Percentiles rank a stretch among this genome's conserved stretches.
phyloP scores from a whole-genome alignment of 2,113 vertebrate genomes.

The Rallus limicola region DNA sequence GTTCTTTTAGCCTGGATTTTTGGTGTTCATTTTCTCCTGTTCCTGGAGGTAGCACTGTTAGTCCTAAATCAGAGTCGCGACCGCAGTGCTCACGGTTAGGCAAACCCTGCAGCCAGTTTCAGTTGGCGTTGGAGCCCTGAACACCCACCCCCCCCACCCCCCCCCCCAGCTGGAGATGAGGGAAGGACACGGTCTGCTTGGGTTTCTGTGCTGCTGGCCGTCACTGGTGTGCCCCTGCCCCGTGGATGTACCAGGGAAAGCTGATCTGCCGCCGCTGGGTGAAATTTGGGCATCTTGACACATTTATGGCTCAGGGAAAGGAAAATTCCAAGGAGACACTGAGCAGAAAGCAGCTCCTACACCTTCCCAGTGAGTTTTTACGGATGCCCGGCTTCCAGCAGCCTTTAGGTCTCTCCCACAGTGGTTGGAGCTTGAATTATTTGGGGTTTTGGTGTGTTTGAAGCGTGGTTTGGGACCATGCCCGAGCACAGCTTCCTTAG shows the following conservation, averaged over 20 bases:
- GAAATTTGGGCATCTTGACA: neutral
- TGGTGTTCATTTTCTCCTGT: neutral
- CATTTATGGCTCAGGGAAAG: neutral
- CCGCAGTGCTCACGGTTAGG: neutral
- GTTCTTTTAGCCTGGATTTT: neutral
- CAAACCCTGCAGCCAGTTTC: neutral
- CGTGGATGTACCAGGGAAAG: neutral
- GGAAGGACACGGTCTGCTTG: neutral
- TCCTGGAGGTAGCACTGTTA: slow-evolving; percentile 4
- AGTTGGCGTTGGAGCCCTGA: neutral
- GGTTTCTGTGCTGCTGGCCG: neutral
- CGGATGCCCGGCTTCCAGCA: neutral
- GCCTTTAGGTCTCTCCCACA: neutral
- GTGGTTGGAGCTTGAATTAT: neutral
- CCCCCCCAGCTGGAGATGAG: neutral
- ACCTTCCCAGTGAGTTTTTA: neutral
- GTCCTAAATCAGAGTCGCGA: neutral
- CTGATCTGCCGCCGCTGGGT: neutral
- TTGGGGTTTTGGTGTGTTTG: neutral
- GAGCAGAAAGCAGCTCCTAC: neutral
- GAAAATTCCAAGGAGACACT: neutral
- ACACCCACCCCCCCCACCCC: no score
- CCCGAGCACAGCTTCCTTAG: neutral
- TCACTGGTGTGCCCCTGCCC: neutral
- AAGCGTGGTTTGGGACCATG: neutral